These are phyloP conservation scores for Portunus trituberculatus DNA, from an alignment of 1,140 invertebrate species.

Conservation along the genomic window DNA sequence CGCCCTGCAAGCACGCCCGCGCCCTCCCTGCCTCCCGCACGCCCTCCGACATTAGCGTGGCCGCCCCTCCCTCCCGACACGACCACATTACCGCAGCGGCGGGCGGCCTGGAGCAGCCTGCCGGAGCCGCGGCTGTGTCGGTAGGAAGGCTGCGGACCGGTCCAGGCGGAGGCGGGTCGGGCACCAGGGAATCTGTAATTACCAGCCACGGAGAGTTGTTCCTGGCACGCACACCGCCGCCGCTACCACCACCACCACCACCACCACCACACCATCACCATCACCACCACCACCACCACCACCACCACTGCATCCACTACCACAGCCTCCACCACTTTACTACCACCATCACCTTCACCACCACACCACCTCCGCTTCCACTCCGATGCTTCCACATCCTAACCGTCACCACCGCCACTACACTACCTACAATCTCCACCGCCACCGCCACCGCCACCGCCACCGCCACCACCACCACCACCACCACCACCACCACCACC, in stretches of 20 bases:
- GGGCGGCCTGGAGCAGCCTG: not conserved
- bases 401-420: not conserved
- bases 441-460: not conserved
- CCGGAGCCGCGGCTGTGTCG: too few species aligned
- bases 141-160: constrained; percentile 53
- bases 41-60: not conserved
- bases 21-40: not conserved
- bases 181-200: constrained; percentile 67
- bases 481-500: not conserved
- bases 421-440: not conserved
- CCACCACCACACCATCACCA: constrained; percentile 30
- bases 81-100: not conserved
- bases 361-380: not conserved
- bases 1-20: constrained; percentile 47
- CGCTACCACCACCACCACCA: constrained; percentile 34
- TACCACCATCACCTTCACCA: not conserved
- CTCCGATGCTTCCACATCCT: not conserved
- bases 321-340: not conserved
- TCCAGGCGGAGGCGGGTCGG: constrained; percentile 62
- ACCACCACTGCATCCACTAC: not conserved
- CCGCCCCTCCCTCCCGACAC: not conserved
- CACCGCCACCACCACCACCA: constrained; percentile 3
- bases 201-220: constrained; percentile 63
- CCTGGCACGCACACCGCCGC: constrained; percentile 62
- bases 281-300: not conserved